These are phyloP conservation scores for Tiliqua scincoides DNA, from an alignment of 2,113 vertebrate species.

Conservation along the genomic window DNA sequence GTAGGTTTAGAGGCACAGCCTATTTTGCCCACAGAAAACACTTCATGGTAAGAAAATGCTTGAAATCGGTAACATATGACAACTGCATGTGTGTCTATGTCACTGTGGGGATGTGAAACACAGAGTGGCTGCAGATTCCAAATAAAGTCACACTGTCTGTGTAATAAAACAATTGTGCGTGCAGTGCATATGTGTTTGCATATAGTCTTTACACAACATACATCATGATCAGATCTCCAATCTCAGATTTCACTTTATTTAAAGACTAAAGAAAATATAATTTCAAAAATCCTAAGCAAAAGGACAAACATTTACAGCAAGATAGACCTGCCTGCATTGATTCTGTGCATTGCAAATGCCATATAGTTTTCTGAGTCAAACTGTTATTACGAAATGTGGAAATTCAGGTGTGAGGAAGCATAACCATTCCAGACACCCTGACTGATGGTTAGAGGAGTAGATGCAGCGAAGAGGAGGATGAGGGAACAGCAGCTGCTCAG, in stretches of 20 bases:
- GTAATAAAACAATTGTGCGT: neutral
- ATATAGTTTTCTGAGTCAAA: neutral
- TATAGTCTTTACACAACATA: neutral
- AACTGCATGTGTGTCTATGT: neutral
- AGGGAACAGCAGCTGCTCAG: no score
- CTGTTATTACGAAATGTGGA: neutral
- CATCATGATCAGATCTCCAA: neutral
- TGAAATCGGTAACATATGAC: neutral
- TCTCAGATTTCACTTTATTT: neutral
- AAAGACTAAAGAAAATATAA: neutral
- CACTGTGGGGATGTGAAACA: neutral
- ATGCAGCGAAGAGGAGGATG: no score
- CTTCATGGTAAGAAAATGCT: neutral
- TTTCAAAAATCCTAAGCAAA: neutral
- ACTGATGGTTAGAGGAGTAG: no score
- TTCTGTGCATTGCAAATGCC: neutral
- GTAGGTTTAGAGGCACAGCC: neutral
- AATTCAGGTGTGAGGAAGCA: neutral
- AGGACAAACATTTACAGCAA: no score
- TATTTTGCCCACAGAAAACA: neutral
- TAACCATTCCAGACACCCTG: no score
- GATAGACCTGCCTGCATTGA: neutral
- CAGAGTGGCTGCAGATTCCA: neutral
- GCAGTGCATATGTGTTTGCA: neutral
- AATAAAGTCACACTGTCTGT: neutral